Evolutionary conservation across 2,888 invertebrate genomes (phyloP).

Genomic region (Leptopilina drosophilae): DNA sequence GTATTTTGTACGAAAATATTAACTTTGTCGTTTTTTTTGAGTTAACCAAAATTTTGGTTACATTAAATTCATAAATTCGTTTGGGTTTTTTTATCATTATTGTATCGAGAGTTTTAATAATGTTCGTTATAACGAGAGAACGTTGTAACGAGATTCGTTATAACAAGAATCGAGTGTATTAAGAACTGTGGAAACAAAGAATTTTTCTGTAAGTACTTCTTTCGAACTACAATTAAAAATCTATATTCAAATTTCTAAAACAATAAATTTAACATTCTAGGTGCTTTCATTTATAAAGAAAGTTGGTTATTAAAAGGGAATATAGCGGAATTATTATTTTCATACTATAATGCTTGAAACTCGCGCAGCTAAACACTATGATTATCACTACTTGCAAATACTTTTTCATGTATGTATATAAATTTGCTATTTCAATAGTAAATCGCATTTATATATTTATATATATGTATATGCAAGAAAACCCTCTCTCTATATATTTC

Average conservation of each 20-base stretch:
- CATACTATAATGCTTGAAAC: neutral
- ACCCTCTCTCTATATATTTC: neutral
- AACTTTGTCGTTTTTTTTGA: too few species aligned
- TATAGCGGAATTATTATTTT: neutral
- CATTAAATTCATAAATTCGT: too few species aligned
- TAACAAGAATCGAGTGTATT: too few species aligned
- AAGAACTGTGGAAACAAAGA: too few species aligned
- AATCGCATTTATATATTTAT: slow-evolving; percentile 27
- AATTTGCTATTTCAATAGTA: slow-evolving; percentile 28
- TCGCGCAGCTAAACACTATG: neutral
- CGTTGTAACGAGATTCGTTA: too few species aligned
- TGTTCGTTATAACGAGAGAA: too few species aligned
- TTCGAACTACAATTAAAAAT: neutral
- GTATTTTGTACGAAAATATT: too few species aligned
- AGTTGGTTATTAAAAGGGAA: neutral
- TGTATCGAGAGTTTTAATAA: too few species aligned
- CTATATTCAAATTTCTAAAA: neutral
- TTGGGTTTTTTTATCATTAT: too few species aligned
- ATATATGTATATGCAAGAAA: neutral
- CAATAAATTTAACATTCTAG: slow-evolving; percentile 5
- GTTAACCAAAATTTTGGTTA: too few species aligned
- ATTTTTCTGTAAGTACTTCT: too few species aligned
- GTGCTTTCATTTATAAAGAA: neutral
- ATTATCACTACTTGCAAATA: slow-evolving; percentile 18
- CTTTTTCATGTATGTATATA: slow-evolving; percentile 1